Percentiles rank a stretch among this genome's conserved stretches.
Evolutionary conservation across 1,140 invertebrate genomes (phyloP).

Genomic region (Drosophila trapezifrons): DNA sequence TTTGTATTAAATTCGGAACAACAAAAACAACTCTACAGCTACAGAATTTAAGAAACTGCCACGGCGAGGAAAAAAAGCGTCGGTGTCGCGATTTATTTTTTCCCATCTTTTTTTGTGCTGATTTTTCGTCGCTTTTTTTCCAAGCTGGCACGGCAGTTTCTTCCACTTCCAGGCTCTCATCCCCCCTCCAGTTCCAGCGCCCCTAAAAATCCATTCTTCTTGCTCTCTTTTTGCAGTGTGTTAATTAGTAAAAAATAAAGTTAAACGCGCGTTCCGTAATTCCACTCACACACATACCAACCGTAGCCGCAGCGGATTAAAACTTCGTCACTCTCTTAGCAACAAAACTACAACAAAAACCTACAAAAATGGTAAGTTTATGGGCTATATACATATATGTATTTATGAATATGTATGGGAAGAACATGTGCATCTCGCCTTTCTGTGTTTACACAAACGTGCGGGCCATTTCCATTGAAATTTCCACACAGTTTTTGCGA

Average conservation of each 20-base stretch:
- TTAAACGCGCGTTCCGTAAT: conserved; percentile 74
- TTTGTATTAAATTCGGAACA: conserved; percentile 70
- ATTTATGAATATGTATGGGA: not conserved
- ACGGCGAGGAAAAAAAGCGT: conserved; percentile 55
- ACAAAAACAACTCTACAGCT: conserved; percentile 33
- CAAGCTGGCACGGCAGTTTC: conserved; percentile 24
- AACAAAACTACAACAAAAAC: conserved; percentile 60
- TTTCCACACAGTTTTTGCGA: conserved; percentile 57
- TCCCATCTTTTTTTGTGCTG: conserved; percentile 6
- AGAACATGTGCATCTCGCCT: conserved; percentile 39
- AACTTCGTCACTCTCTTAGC: conserved; percentile 77
- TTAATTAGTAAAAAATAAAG: conserved; percentile 49
- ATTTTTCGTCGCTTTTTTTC: conserved; percentile 25
- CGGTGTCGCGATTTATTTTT: conserved; percentile 39
- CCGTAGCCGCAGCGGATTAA: conserved; percentile 77
- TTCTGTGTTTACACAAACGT: conserved; percentile 56
- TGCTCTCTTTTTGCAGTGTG: conserved; percentile 54
- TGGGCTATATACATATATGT: not conserved
- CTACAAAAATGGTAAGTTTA: conserved; percentile 78
- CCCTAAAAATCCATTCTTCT: conserved; percentile 36
- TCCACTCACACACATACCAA: conserved; percentile 80
- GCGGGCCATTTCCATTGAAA: conserved; percentile 63
- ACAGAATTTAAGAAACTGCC: conserved; percentile 56
- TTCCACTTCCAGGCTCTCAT: conserved; percentile 15
- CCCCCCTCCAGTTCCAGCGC: conserved; percentile 1